Evolutionary conservation across 1,140 invertebrate genomes (phyloP), one percentile per base, ranked within the genome.

Genomic region (Penaeus japonicus): DNA sequence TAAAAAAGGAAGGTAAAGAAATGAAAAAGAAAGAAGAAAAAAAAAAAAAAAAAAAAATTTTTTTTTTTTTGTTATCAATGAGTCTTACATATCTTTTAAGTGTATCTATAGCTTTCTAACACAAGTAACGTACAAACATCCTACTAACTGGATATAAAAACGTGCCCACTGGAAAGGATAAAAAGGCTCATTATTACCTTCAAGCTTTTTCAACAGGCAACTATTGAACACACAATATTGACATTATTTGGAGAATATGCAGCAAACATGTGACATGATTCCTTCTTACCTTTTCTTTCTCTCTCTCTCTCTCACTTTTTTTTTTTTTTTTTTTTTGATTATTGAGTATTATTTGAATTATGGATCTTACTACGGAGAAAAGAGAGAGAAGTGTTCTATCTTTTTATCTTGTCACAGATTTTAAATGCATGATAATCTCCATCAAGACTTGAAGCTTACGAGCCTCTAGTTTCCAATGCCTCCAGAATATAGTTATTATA

Each of bases 111-210:
- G 79, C 78, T 75, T 87, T 70, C 85, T 87, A 87, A 87, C 85
- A 81, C 85, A 87, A 87, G 54, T 39, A 39, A 39, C 39, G 85
- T 87, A 87, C 85, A 87, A 87, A 87, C 85, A 87, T 81, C 39
- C 85, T 87, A 87, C 65, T 87, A 87, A 73, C 85, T 87, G 85
- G 78, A 87, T 87, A 87, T 87, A 80, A 87, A 87, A 87, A 87
- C 73, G 85, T 82, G 85, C 85, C 85, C 85, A 87, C 85, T 73
- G 85, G 78, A 82, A 87, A 87, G 85, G 85, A 87, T 87, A 81
- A 87, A 87, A 87, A 87, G 79, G 83, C 83, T 84, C 83, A 84
- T 84, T 47, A 75, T 84, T 84, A 84, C 83, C 65, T 73, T 84
- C 83, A 84, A 84, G 83, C 83, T 84, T 75, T 73, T 75, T 84